These are phyloP conservation scores for Tryphoninae sp. DNA, from an alignment of 2,888 invertebrate genomes.

Conservation along the genomic window DNA sequence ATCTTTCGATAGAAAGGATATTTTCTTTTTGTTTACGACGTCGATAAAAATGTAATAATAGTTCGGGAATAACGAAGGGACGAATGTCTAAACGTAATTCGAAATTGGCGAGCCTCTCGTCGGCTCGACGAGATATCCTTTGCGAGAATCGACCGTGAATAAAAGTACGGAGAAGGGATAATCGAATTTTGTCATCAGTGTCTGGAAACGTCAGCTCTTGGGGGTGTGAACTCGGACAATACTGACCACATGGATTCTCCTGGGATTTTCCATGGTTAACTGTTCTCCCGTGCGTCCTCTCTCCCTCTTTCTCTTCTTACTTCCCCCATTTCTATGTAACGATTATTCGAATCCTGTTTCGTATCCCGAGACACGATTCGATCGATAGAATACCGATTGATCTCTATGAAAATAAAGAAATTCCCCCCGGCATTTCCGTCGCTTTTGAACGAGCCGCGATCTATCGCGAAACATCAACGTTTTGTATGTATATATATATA, in stretches of 20 bases:
- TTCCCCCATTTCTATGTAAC: constrained; percentile 24
- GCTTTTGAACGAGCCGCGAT: constrained; percentile 30
- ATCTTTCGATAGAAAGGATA: no score
- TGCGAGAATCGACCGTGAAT: constrained; percentile 13
- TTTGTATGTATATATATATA: constrained; percentile 10
- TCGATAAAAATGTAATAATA: neutral
- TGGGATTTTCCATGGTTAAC: constrained; percentile 50
- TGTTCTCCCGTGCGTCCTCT: constrained; percentile 37
- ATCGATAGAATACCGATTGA: constrained; percentile 59
- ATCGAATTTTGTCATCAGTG: constrained; percentile 61
- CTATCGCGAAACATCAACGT: constrained; percentile 27
- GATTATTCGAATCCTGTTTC: constrained; percentile 57
- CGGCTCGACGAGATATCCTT: constrained; percentile 20
- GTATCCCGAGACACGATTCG: constrained; percentile 31
- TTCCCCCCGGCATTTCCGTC: constrained; percentile 27
- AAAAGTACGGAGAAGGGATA: constrained; percentile 55
- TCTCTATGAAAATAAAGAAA: constrained; percentile 53
- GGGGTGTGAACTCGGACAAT: constrained; percentile 48
- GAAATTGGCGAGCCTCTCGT: neutral
- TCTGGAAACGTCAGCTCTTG: constrained; percentile 32
- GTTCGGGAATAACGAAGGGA: neutral
- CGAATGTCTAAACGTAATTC: neutral
- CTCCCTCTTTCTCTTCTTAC: neutral
- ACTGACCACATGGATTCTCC: constrained; percentile 54
- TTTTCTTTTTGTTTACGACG: no score